These are phyloP conservation scores for Capitella teleta DNA, from an alignment of 1,140 invertebrate genomes.

Conservation along the genomic window DNA sequence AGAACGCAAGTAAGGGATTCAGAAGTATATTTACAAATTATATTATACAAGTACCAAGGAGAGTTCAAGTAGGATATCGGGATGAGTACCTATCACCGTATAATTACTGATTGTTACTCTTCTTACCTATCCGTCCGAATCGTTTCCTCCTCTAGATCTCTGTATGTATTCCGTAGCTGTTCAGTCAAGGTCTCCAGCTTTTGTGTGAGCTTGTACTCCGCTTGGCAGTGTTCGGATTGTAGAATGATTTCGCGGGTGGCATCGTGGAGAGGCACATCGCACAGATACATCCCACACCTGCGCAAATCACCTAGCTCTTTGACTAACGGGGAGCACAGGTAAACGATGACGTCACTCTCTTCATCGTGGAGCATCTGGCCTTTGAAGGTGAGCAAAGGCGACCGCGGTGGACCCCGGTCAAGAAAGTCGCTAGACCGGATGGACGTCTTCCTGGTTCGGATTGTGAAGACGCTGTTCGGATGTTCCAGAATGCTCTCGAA, in stretches of 20 bases:
- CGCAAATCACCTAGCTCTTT: conserved; percentile 87
- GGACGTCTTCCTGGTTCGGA: conserved; percentile 16
- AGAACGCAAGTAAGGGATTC: background rate
- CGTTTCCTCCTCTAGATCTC: conserved; percentile 3
- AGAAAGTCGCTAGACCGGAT: background rate
- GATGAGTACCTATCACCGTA: background rate
- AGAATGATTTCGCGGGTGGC: conserved; percentile 91
- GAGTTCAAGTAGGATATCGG: background rate
- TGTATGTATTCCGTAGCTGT: background rate
- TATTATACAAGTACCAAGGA: background rate
- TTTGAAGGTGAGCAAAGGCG: background rate
- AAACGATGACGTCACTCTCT: conserved; percentile 78
- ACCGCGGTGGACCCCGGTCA: background rate
- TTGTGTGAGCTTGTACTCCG: background rate
- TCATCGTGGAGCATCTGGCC: conserved; percentile 63
- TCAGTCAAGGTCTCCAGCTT: background rate
- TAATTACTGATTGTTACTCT: background rate
- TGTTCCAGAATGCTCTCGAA: background rate
- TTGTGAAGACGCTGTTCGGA: background rate
- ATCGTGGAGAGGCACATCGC: conserved; percentile 91
- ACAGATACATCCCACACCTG: conserved; percentile 80
- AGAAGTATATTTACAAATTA: background rate
- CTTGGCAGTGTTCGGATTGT: conserved; percentile 60
- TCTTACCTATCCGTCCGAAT: background rate
- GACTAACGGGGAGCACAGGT: conserved; percentile 87